A percentile compares a stretch with the other conserved stretches of the same genome.
Conservation (phyloP, 1,140 invertebrate genomes). For the Thaumetopoea pityocampa region DNA sequence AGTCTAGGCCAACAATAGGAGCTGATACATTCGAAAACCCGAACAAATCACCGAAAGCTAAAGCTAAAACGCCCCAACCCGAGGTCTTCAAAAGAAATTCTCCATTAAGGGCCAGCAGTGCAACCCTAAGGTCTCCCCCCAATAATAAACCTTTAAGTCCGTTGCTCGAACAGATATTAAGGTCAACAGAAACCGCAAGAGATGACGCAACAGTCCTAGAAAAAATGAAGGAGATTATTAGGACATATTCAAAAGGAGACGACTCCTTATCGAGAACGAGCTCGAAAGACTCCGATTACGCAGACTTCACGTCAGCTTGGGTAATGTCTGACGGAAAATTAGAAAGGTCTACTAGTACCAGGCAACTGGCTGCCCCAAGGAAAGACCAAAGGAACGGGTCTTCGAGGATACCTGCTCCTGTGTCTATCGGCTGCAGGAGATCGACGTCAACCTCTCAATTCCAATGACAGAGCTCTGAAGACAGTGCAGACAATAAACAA, state of each 20-base stretch:
- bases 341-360: slow-evolving; percentile 73
- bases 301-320: slow-evolving; percentile 84
- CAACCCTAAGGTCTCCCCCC: slow-evolving; percentile 77
- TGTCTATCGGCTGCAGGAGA: slow-evolving; percentile 65
- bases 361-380: slow-evolving; percentile 70
- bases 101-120: slow-evolving; percentile 79
- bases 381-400: slow-evolving; percentile 76
- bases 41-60: slow-evolving; percentile 66
- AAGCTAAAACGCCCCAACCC: slow-evolving; percentile 44
- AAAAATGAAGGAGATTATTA: slow-evolving; percentile 83
- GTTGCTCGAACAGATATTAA: slow-evolving; percentile 82
- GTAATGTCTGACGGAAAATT: slow-evolving; percentile 83
- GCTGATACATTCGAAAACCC: slow-evolving; percentile 82
- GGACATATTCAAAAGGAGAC: slow-evolving; percentile 78
- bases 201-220: slow-evolving; percentile 82
- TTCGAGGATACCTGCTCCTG: slow-evolving; percentile 77
- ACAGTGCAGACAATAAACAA: slow-evolving; percentile 8
- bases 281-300: slow-evolving; percentile 78
- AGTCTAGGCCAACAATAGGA: slow-evolving; percentile 78
- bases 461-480: slow-evolving; percentile 46
- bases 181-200: slow-evolving; percentile 81
- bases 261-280: slow-evolving; percentile 65
- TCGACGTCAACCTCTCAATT: slow-evolving; percentile 66
- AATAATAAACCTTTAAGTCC: slow-evolving; percentile 77
- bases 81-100: slow-evolving; percentile 78